phyloP scores from a whole-genome alignment of 2,888 invertebrate species.

The Coremacera marginata region DNA sequence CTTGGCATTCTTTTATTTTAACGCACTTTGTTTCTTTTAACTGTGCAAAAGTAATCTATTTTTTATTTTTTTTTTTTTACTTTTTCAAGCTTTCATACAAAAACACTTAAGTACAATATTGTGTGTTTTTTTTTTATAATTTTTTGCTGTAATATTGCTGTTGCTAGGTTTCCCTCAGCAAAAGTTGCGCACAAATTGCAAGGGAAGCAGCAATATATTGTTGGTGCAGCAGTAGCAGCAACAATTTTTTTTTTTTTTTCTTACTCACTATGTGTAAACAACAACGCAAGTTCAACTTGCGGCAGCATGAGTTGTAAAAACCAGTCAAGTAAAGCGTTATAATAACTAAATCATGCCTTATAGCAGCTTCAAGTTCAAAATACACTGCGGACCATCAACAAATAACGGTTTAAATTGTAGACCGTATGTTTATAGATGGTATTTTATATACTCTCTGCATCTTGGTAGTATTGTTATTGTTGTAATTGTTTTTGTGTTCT shows the following conservation, averaged over 20 bases:
- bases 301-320: not conserved
- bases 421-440: not conserved
- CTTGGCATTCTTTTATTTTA: slow-evolving; percentile 8
- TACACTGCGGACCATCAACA: not conserved
- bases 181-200: not conserved
- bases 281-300: not conserved
- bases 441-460: too few relatives aligned
- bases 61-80: not conserved
- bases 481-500: too few relatives aligned
- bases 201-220: not conserved
- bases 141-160: not conserved
- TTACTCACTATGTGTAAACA: not conserved
- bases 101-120: slow-evolving; percentile 13
- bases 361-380: slow-evolving; percentile 1
- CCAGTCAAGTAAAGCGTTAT: not conserved
- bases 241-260: not conserved
- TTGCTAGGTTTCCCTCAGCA: not conserved
- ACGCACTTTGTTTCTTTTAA: not conserved
- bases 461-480: too few relatives aligned
- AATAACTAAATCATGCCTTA: not conserved
- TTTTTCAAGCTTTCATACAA: not conserved
- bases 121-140: not conserved
- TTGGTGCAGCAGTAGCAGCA: not conserved
- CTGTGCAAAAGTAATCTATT: not conserved
- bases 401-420: slow-evolving; percentile 7